These are phyloP conservation scores for Shargacucullia verbasci DNA, from an alignment of 2,888 invertebrate species.

Conservation along the genomic window DNA sequence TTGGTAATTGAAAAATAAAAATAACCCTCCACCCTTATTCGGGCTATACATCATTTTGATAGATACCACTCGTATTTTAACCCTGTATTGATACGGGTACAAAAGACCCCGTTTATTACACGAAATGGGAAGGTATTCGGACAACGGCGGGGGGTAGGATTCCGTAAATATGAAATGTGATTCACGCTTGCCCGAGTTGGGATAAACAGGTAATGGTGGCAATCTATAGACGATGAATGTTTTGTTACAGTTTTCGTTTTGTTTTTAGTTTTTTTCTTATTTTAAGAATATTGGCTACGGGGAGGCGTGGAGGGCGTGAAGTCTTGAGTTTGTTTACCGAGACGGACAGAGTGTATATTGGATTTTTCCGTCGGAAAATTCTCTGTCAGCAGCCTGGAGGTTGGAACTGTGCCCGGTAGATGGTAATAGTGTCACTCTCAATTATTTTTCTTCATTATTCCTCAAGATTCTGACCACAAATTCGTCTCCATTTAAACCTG, in stretches of 20 bases:
- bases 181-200: constrained; percentile 20
- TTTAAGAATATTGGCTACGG: no score
- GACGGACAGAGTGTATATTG: no score
- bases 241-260: constrained; percentile 20
- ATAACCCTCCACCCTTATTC: constrained; percentile 20
- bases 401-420: no score
- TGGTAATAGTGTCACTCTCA: no score
- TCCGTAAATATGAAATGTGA: constrained; percentile 51
- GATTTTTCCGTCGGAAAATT: no score
- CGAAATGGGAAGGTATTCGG: constrained; percentile 56
- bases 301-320: no score
- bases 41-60: constrained; percentile 49
- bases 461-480: no score
- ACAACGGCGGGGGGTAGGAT: constrained; percentile 44
- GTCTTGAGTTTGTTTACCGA: no score
- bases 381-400: no score
- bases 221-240: constrained; percentile 42
- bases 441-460: no score
- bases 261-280: no score
- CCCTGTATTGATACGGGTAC: constrained; percentile 56
- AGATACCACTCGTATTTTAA: constrained; percentile 55
- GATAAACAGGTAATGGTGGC: constrained; percentile 33
- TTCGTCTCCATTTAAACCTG: no score
- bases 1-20: constrained; percentile 38
- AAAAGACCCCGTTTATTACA: constrained; percentile 56